Conservation (phyloP, 2,888 invertebrate species). For the Chloroclysta siterata region DNA sequence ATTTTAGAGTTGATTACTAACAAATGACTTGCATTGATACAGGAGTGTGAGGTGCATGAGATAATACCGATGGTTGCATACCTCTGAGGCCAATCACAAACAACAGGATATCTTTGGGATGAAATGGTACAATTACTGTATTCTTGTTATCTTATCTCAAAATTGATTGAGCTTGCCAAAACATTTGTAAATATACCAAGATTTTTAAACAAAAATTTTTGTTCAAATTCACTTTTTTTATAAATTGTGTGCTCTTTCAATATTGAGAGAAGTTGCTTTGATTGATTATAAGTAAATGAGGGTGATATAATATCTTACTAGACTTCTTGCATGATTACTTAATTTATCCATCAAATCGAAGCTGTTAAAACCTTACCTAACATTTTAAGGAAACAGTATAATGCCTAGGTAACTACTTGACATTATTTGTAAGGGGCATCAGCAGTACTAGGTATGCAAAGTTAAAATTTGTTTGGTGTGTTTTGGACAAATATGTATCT, state of each 20-base stretch:
- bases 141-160: conserved; percentile 32
- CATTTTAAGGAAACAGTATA: background rate
- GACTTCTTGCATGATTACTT: conserved; percentile 20
- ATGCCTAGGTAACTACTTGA: no score
- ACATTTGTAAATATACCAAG: background rate
- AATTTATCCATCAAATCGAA: background rate
- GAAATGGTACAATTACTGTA: conserved; percentile 76
- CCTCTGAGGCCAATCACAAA: conserved; percentile 36
- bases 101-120: conserved; percentile 73
- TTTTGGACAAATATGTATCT: background rate
- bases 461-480: background rate
- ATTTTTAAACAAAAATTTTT: no score
- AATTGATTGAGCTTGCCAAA: conserved; percentile 38
- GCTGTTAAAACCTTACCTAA: background rate
- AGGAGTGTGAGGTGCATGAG: conserved; percentile 82
- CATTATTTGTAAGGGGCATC: background rate
- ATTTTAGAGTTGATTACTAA: conserved; percentile 62
- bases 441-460: background rate
- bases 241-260: conserved; percentile 14
- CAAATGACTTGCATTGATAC: conserved; percentile 74
- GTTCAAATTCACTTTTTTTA: background rate
- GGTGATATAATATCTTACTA: background rate
- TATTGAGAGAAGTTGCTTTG: conserved; percentile 22
- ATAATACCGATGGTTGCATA: conserved; percentile 45
- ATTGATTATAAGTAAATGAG: conserved; percentile 8